Conservation (phyloP, 2,888 invertebrate species). For the Crepidodera aurea region DNA sequence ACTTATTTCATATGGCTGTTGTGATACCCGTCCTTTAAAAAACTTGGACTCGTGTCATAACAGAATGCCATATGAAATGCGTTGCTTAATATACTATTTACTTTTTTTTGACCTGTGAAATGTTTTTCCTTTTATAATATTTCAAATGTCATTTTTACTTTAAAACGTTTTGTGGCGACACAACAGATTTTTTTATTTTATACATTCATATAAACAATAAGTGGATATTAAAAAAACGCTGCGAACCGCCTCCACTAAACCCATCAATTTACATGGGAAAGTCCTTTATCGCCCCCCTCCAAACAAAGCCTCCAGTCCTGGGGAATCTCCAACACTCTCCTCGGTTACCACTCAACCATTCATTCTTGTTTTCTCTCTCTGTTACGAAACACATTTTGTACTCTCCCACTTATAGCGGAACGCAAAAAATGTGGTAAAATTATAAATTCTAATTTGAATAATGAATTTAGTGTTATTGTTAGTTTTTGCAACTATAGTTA, state of each 20-base stretch:
- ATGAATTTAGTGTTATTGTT: conserved; percentile 10
- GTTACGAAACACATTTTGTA: not conserved
- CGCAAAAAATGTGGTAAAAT: conserved; percentile 1
- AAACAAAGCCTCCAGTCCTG: conserved; percentile 1
- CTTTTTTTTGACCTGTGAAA: too few species aligned
- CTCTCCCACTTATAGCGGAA: not conserved
- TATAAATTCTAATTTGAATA: not conserved
- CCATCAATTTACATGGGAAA: not conserved
- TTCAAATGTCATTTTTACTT: too few species aligned
- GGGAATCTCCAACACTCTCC: conserved; percentile 15
- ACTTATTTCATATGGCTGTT: too few species aligned
- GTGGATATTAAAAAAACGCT: too few species aligned
- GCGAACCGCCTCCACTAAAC: not conserved
- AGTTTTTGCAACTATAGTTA: not conserved
- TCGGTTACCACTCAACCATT: not conserved
- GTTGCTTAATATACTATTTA: too few species aligned
- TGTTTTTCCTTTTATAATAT: too few species aligned
- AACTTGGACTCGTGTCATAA: too few species aligned
- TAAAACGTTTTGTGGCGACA: too few species aligned
- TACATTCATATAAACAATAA: not conserved
- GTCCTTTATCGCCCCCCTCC: conserved; percentile 14
- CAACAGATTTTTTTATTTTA: too few species aligned
- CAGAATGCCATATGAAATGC: too few species aligned
- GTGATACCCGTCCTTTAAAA: too few species aligned
- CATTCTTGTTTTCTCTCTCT: not conserved